A percentile compares a stretch with the other conserved stretches of the same genome.
phyloP scores from a whole-genome alignment of 2,888 invertebrate species.

The Acronicta alni region DNA sequence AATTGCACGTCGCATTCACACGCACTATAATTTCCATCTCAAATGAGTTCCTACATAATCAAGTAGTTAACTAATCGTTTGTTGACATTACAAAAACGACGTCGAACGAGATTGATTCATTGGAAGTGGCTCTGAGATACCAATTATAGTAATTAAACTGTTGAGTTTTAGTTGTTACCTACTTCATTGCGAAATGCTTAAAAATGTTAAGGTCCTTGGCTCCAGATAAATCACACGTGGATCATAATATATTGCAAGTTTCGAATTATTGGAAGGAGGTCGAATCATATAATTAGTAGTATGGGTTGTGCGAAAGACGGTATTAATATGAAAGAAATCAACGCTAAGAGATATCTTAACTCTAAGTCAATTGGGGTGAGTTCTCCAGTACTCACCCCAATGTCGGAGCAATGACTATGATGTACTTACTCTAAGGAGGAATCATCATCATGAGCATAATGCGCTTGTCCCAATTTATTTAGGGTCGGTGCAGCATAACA shows the following conservation, averaged over 20 bases:
- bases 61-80: slow-evolving; percentile 42
- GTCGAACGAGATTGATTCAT: slow-evolving; percentile 49
- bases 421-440: too few relatives aligned
- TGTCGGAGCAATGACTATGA: too few relatives aligned
- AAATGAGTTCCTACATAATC: slow-evolving; percentile 40
- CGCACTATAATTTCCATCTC: slow-evolving; percentile 32
- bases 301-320: too few relatives aligned
- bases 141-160: slow-evolving; percentile 61
- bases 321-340: too few relatives aligned
- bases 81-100: slow-evolving; percentile 51
- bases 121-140: slow-evolving; percentile 39
- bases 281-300: background rate
- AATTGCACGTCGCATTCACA: slow-evolving; percentile 27
- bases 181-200: slow-evolving; percentile 51
- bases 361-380: too few relatives aligned
- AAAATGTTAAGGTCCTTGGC: slow-evolving; percentile 49
- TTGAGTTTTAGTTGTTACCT: slow-evolving; percentile 41
- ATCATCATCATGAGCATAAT: too few relatives aligned
- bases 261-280: background rate
- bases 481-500: too few relatives aligned
- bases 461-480: too few relatives aligned
- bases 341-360: too few relatives aligned
- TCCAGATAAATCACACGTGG: slow-evolving; percentile 10
- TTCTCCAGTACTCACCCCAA: too few relatives aligned
- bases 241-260: background rate